phyloP scores from a whole-genome alignment of 1,140 invertebrate species.

The Diabrotica undecimpunctata region DNA sequence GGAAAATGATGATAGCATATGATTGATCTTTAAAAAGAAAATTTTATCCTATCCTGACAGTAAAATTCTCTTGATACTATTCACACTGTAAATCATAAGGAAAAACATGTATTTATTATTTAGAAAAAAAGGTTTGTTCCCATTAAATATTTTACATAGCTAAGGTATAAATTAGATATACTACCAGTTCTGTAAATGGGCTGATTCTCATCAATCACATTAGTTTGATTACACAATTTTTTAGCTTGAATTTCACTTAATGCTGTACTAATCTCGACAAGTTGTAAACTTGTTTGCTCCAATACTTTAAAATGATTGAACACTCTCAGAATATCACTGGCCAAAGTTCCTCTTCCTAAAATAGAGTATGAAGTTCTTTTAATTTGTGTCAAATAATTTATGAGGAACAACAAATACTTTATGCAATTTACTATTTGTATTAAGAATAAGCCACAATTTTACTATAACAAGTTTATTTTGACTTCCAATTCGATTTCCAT shows the following conservation, averaged over 20 bases:
- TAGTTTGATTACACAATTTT: slow-evolving; percentile 61
- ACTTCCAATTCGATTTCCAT: too few species aligned
- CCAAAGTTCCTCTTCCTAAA: slow-evolving; percentile 75
- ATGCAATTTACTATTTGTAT: too few species aligned
- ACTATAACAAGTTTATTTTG: too few species aligned
- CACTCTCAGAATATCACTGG: slow-evolving; percentile 81
- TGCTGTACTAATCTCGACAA: slow-evolving; percentile 87
- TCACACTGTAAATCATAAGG: not conserved
- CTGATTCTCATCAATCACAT: slow-evolving; percentile 23
- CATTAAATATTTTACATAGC: not conserved
- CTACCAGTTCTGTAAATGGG: slow-evolving; percentile 25
- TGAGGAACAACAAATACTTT: too few species aligned
- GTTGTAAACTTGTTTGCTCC: slow-evolving; percentile 65
- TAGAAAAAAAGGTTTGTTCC: not conserved
- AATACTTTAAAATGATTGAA: slow-evolving; percentile 56
- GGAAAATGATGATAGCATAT: too few species aligned
- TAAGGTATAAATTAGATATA: not conserved
- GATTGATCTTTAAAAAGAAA: too few species aligned
- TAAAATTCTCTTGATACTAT: too few species aligned
- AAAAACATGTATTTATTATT: not conserved
- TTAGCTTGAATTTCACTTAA: slow-evolving; percentile 75
- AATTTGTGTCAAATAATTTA: not conserved
- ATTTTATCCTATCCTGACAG: too few species aligned
- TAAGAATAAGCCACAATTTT: too few species aligned
- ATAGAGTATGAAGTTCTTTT: not conserved